Evolutionary conservation across 2,888 invertebrate genomes (phyloP), one percentile per base, ranked within the genome.

Genomic region (Heliconius ismenius): DNA sequence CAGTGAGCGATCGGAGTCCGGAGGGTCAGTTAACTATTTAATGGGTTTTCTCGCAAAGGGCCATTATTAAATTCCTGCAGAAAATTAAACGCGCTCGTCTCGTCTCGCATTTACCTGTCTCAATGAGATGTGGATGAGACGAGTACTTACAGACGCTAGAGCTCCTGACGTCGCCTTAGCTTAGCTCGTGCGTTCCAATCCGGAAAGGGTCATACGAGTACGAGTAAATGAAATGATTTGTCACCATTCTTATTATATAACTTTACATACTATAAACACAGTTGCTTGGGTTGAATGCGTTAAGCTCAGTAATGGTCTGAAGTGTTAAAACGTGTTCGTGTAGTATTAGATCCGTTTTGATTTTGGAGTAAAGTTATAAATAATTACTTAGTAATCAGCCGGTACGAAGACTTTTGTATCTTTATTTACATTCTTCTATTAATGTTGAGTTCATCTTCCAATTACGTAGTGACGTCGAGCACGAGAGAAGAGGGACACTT

Each of bases 1-100:
- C 62, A 21, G 24, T 4, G 73, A 69, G 70, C 73, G 73, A 39
- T 26, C 72, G 65, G 58, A 58, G n/a, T n/a, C 58, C 76, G 26
- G 81, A 81, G 81, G 81, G 81, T 81, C 81, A 81, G 79, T 81
- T 81, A 79, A 80, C 81, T 81, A 81, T 80, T 81, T 80, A 76
- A 79, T 79, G 79, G 77, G 64, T 81, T 79, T 76, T 75, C 79
- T 73, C 73, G 67, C 67, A 77, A 74, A 77, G 74, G 69, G 74
- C 74, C 69, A 81, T 81, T 81, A 81, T 81, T 81, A 81, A 81
- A 81, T 81, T 81, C 81, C 81, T 78, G 73, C 74, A 69, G 54
- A 49, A 74, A 78, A 79, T 78, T 73, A 78, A 78, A 79, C 70
- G 62, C 74, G 76, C 78, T 78, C 78, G 75, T 79, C 78, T 76